Percentiles rank a stretch among this genome's conserved stretches.
Evolutionary conservation across 2,113 vertebrate species (phyloP).

Genomic region (Seriola quinqueradiata): DNA sequence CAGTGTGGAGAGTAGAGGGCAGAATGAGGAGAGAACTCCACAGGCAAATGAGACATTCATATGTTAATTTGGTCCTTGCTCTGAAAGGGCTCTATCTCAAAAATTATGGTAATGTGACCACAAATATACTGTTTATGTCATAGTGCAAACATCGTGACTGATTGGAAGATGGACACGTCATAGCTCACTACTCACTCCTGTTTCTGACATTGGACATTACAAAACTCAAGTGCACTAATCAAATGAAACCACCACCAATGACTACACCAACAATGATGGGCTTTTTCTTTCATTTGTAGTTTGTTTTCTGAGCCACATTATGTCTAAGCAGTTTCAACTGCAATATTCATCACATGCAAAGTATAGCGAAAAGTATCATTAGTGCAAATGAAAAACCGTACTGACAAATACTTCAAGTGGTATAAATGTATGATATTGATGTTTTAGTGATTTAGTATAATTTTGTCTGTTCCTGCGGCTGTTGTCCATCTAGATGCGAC

Average conservation of each 20-base stretch:
- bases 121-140: constrained; percentile 12
- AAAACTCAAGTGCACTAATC: not conserved
- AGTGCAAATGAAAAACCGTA: too few species aligned
- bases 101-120: constrained; percentile 30
- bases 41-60: constrained; percentile 74
- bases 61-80: constrained; percentile 64
- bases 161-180: not conserved
- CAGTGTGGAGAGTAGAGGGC: not conserved
- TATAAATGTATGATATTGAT: too few species aligned
- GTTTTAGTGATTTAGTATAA: too few species aligned
- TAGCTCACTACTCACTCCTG: not conserved
- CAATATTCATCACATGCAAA: not conserved
- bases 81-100: constrained; percentile 40
- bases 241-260: not conserved
- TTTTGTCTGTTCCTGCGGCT: too few species aligned
- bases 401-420: too few species aligned
- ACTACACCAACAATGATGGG: not conserved
- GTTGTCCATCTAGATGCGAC: too few species aligned
- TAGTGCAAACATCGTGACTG: constrained; percentile 24
- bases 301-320: not conserved
- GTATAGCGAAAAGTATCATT: too few species aligned
- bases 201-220: not conserved
- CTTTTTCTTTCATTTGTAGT: not conserved
- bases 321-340: not conserved
- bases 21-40: constrained; percentile 5